Base-by-base conservation (phyloP, 2,888 invertebrate genomes). In the Aromia moschata region DNA sequence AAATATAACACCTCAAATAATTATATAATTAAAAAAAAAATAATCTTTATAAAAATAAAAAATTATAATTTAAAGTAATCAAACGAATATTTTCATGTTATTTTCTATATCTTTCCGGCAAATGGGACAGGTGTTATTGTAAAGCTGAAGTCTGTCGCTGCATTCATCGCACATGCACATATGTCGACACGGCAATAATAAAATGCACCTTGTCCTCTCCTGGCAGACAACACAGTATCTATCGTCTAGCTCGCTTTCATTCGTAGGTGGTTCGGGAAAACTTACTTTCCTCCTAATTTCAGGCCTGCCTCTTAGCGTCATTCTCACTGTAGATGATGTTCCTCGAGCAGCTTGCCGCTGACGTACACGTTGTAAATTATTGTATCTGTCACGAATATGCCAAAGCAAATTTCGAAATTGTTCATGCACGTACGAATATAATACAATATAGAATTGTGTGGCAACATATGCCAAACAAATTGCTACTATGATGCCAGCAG, bases 141-240 rank as follows among this genome's bases (percentile, higher is more conserved):
- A 70, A 82, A 83, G 15, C 80, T 79, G 58, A n/a, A 85, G 71
- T n/a, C 81, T 76, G 62, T 79, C 71, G 61, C 81, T 83, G 66
- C 86, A 86, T 64, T 84, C 84, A 20, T 77, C 77, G 69, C 86
- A 86, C 31, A 85, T 74, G 65, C 85, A 85, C 14, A 86, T 80
- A 78, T 86, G 86, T 12, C 83, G 80, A 67, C 86, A 86, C 0
- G 85, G 85, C 53, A 85, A 70, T 38, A 84, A 81, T 36, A 86
- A 73, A 11, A 85, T 83, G 80, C 84, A 84, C 74, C 84, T 85
- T 59, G 81, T 81, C 2, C 82, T 74, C 67, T 85, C 86, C 67
- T 85, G 83, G 63, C 86, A 86, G 62, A 85, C 83, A 11, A 86
- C 81, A 78, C 86, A 86, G 10, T 81, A 72, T 36, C 80, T 75